Evolutionary conservation across 2,113 vertebrate species (phyloP).

Genomic region (Otolemur garnettii): DNA sequence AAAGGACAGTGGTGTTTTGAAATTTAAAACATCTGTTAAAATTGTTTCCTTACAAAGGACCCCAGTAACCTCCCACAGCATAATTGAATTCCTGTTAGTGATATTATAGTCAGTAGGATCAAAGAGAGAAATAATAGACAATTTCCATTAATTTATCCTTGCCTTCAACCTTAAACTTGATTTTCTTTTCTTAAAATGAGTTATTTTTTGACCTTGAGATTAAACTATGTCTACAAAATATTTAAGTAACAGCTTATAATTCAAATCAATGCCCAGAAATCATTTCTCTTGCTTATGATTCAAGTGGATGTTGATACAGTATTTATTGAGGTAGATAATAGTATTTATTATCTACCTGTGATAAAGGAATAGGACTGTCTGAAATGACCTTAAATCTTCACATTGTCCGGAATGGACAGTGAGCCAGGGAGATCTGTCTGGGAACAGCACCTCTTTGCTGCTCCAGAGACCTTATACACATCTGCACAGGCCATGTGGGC

Average conservation of each 20-base stretch:
- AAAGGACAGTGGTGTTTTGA: conserved; percentile 26
- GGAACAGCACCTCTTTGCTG: not conserved
- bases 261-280: not conserved
- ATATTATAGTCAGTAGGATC: conserved; percentile 25
- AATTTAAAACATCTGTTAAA: conserved; percentile 50
- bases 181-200: conserved; percentile 1
- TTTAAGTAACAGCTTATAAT: not conserved
- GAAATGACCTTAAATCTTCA: not conserved
- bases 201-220: not conserved
- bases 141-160: not conserved
- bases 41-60: not conserved
- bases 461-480: not conserved
- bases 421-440: accelerated
- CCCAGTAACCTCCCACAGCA: not conserved
- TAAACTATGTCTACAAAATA: not conserved
- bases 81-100: not conserved
- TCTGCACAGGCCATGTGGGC: accelerated
- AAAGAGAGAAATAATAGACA: conserved; percentile 45
- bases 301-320: not conserved
- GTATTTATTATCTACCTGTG: not conserved
- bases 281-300: conserved; percentile 22
- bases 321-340: not conserved
- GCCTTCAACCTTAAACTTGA: not conserved
- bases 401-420: not conserved
- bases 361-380: not conserved